Percentiles rank a stretch among this genome's conserved stretches.
Conservation (phyloP, 1,140 invertebrate species). For the Musca vetustissima region DNA sequence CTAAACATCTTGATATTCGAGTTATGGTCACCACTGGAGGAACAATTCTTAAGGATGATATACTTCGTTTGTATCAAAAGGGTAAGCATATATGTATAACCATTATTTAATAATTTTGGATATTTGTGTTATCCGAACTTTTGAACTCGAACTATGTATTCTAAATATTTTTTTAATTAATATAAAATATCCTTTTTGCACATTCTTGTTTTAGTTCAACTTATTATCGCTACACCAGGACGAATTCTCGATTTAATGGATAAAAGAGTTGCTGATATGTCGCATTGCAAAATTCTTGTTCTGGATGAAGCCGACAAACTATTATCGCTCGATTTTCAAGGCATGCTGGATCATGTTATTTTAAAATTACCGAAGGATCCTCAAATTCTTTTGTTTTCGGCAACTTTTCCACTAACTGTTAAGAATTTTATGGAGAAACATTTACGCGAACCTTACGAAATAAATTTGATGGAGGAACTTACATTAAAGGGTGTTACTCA, state of each 20-base stretch:
- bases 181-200: background rate
- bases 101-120: no score
- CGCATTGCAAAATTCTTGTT: slow-evolving; percentile 94
- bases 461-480: slow-evolving; percentile 99
- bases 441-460: slow-evolving; percentile 95
- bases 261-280: slow-evolving; percentile 95
- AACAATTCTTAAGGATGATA: slow-evolving; percentile 98
- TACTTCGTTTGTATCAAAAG: slow-evolving; percentile 99
- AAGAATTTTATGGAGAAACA: slow-evolving; percentile 99
- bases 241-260: slow-evolving; percentile 99
- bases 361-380: slow-evolving; percentile 88
- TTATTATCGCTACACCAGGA: slow-evolving; percentile 98
- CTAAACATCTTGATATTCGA: slow-evolving; percentile 93
- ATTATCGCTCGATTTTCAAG: slow-evolving; percentile 98
- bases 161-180: no score
- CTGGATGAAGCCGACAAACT: slow-evolving; percentile 99
- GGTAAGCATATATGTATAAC: slow-evolving; percentile 59
- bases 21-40: slow-evolving; percentile 99
- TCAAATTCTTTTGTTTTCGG: slow-evolving; percentile 98
- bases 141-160: no score
- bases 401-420: slow-evolving; percentile 98
- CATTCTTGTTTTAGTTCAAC: slow-evolving; percentile 78
- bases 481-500: slow-evolving; percentile 99
- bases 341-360: slow-evolving; percentile 97
- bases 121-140: no score